Conservation (phyloP, 2,113 vertebrate genomes). For the Phalacrocorax pelagicus region DNA sequence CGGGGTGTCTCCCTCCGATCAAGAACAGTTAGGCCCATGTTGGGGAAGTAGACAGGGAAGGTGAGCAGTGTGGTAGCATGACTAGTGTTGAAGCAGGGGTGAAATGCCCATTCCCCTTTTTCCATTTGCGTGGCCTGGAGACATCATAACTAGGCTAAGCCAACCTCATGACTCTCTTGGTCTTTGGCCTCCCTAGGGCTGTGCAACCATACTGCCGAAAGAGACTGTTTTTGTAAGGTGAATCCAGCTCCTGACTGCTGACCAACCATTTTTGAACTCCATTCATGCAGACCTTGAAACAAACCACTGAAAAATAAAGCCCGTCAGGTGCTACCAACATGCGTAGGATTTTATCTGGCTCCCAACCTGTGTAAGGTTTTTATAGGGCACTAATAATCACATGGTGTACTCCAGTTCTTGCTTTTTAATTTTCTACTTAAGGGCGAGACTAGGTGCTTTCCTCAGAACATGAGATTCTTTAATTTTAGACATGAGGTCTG, state of each 20-base stretch:
- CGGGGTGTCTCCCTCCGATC: neutral
- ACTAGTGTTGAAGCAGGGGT: neutral
- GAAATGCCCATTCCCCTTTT: neutral
- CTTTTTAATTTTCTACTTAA: constrained; percentile 38
- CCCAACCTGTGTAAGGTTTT: neutral
- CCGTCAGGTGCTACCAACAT: neutral
- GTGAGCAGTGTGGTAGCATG: neutral
- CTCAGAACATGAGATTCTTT: constrained; percentile 49
- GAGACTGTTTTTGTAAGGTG: neutral
- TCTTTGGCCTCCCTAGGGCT: neutral
- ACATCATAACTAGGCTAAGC: neutral
- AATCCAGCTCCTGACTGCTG: neutral
- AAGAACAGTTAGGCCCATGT: neutral
- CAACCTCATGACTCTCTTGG: neutral
- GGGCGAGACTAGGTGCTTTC: constrained; percentile 48
- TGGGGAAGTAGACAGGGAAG: neutral
- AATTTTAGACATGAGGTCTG: constrained; percentile 67
- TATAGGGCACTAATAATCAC: neutral
- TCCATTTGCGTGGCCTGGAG: neutral
- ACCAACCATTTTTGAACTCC: neutral
- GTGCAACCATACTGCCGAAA: neutral
- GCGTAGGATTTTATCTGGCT: neutral
- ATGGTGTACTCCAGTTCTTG: neutral
- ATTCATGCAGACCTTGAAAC: neutral
- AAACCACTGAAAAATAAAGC: neutral